A percentile compares a stretch with the other conserved stretches of the same genome.
These are phyloP conservation scores for Cyprinodon tularosa DNA, from an alignment of 2,113 vertebrate species.

Conservation along the genomic window DNA sequence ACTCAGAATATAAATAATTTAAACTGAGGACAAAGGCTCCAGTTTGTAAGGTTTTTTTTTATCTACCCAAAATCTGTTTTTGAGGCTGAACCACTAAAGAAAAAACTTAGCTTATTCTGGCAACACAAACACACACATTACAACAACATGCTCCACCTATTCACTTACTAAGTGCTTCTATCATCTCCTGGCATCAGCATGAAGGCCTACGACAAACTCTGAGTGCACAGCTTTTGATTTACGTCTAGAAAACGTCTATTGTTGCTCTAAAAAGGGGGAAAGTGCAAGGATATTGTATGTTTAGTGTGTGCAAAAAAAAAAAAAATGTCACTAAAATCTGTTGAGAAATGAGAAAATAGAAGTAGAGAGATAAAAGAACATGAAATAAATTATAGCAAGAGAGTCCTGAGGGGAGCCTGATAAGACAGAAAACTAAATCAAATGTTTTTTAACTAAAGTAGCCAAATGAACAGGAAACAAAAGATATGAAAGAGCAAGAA, in stretches of 20 bases:
- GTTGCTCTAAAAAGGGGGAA: conserved; percentile 43
- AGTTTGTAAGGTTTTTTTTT: conserved; percentile 33
- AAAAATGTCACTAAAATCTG: not conserved
- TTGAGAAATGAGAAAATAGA: not conserved
- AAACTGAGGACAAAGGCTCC: conserved; percentile 10
- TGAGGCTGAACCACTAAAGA: conserved; percentile 41
- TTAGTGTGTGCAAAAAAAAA: not conserved
- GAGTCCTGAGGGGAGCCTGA: no score
- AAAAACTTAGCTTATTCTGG: conserved; percentile 37
- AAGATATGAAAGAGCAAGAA: not conserved
- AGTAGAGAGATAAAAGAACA: conserved; percentile 9
- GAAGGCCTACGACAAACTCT: conserved; percentile 73
- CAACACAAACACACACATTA: conserved; percentile 17
- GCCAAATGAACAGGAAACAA: not conserved
- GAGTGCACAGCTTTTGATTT: conserved; percentile 73
- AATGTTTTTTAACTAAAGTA: conserved; percentile 7
- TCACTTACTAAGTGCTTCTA: conserved; percentile 62
- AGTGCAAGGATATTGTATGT: conserved; percentile 14
- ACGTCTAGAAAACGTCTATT: conserved; percentile 64
- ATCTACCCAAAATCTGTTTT: conserved; percentile 45
- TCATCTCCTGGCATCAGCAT: conserved; percentile 63
- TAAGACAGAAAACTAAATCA: not conserved
- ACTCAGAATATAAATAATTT: conserved; percentile 26
- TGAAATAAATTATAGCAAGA: not conserved
- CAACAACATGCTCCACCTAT: conserved; percentile 32